These are phyloP conservation scores for Amphiprion percula DNA, from an alignment of 2,113 vertebrate genomes.

Conservation along the genomic window DNA sequence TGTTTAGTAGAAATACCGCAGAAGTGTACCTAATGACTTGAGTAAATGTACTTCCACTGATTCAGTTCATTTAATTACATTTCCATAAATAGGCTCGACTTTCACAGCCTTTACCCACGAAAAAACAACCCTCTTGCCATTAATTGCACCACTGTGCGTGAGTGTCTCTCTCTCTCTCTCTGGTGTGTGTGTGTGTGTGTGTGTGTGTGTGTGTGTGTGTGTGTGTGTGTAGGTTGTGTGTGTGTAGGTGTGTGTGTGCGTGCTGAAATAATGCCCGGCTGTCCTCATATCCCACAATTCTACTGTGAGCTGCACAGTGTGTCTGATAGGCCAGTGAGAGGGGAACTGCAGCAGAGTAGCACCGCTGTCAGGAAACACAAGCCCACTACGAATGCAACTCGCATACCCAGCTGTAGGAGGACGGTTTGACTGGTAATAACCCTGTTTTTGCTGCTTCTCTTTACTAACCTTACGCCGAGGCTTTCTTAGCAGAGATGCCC, in stretches of 20 bases:
- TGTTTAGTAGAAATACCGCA: too few relatives aligned
- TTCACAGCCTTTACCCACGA: not conserved
- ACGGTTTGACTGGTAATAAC: conserved; percentile 70
- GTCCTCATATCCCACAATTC: conserved; percentile 78
- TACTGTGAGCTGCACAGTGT: conserved; percentile 39
- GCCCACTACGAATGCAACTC: conserved; percentile 61
- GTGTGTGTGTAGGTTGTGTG: not conserved
- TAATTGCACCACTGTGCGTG: conserved; percentile 18
- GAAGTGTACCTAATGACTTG: not conserved
- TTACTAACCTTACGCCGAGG: not conserved
- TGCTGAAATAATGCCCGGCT: conserved; percentile 65
- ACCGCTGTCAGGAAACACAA: conserved; percentile 75
- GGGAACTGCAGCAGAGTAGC: conserved; percentile 73
- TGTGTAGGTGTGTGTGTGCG: not conserved
- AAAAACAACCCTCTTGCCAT: conserved; percentile 44
- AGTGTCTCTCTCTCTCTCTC: too few relatives aligned
- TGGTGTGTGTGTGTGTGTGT: not conserved
- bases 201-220: not conserved
- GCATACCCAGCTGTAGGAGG: conserved; percentile 50
- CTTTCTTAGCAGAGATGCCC: not conserved
- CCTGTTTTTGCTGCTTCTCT: not conserved
- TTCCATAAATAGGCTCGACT: conserved; percentile 5
- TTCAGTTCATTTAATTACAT: conserved; percentile 37
- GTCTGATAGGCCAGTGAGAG: conserved; percentile 68
- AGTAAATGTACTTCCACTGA: conserved; percentile 9